These are phyloP conservation scores for Doris montereyensis DNA, from an alignment of 2,888 invertebrate genomes.

Conservation along the genomic window DNA sequence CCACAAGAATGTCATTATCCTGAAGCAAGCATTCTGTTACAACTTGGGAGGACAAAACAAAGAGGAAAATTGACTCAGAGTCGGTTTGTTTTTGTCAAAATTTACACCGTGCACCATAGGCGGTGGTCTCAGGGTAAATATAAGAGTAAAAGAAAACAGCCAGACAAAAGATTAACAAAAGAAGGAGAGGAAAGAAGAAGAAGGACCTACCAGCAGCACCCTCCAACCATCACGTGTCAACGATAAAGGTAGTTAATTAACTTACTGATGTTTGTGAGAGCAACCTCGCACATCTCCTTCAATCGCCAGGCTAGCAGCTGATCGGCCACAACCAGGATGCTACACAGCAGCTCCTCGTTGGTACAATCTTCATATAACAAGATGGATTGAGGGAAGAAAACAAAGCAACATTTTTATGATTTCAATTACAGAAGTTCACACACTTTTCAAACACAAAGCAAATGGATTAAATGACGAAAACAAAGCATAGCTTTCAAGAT, in stretches of 20 bases:
- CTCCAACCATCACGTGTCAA: neutral
- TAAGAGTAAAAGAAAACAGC: no score
- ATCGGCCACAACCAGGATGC: constrained; percentile 85
- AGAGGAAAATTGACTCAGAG: no score
- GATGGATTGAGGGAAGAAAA: neutral
- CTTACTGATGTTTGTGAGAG: constrained; percentile 77
- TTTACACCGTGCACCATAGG: no score
- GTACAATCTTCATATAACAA: constrained; percentile 76
- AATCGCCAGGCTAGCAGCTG: constrained; percentile 83
- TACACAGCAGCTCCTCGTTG: constrained; percentile 82
- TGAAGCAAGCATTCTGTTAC: no score
- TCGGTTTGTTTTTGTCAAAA: no score
- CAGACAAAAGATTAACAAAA: no score
- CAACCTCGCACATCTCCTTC: constrained; percentile 82
- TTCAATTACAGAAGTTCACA: neutral
- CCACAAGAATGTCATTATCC: no score
- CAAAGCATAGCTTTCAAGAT: no score
- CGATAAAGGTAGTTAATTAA: constrained; percentile 28
- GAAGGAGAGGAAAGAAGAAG: neutral
- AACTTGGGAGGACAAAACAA: no score
- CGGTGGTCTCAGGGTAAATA: no score
- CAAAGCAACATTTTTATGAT: neutral
- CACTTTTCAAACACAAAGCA: neutral
- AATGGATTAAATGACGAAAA: neutral
- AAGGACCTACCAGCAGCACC: no score